Base-by-base conservation (phyloP, 2,888 invertebrate species). In the Pocota personata region DNA sequence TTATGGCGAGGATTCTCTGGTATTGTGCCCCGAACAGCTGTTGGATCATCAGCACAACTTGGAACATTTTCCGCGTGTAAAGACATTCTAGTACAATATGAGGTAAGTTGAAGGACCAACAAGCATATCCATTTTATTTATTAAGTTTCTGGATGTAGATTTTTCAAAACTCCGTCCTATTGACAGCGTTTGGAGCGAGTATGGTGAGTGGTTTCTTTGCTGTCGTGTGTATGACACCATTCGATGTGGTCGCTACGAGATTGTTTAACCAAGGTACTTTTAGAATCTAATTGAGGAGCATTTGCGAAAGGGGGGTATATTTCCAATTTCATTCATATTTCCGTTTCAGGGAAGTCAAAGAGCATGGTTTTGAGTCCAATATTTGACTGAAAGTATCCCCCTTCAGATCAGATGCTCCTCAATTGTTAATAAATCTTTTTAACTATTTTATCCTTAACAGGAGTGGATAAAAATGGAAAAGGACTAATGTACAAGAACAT, bases 221-320 rank as follows among this genome's bases (percentile, higher is more conserved):
- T 24, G 95, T 96, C 4, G 88, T 96, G 0, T 94, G 94, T 83
- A 96, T 97, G 94, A 97, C 97, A 75, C 98, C 98, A 0, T 96
- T 98, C 90, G 98, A 98, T 92, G 96, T 97, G 35, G 94, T 96
- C 88, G 95, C 97, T 55, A 97, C 97, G n/a, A 94, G 98, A 87
- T 94, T 98, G 80, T 98, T 97, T 91, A 98, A 98, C 93, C 97
- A 98, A 95, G 96, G 96, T 95, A 93, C 46, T 27, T 14, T 91
- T 32, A 7, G 14, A 14, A 32, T n/a, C 46, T 12, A 27, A 8
- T 24, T 24, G 4, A 24, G 24, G 4, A 24, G 24, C 2, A 24
- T 24, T 4, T 24, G 24, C 24, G 4, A 24, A 24, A 24, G 2
- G 4, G 24, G 24, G 24, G n/a, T n/a, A 24, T 24, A 24, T 24